Base-by-base conservation (phyloP, 2,888 invertebrate genomes). In the Torymus texanus region DNA sequence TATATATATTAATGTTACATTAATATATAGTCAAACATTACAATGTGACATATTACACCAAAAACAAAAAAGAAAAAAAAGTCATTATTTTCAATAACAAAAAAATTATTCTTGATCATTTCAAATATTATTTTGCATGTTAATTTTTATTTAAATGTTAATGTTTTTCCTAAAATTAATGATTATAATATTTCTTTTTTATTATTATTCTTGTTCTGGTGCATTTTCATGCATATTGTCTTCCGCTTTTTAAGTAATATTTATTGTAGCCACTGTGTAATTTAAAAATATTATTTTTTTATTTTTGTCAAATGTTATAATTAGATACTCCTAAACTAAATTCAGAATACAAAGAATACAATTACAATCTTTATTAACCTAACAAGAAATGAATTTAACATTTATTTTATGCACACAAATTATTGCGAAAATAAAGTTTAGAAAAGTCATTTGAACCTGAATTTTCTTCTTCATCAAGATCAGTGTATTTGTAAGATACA, bases 161-260 rank as follows among this genome's bases (percentile, higher is more conserved):
- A 58, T 18, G n/a, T 62, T 71, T 29, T 14, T 10, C 61, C 14
- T 71, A 11, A 61, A 55, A 68, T 21, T 14, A 55, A n/a, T 53
- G 14, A 51, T 66, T 24, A 11, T 11, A 41, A 51, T 50, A 56
- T 58, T 67, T 72, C 58, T 68, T 65, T 68, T 76, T 72, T 78
- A 18, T 74, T 70, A 24, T 80, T 70, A 78, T 65, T 63, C 14
- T 65, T 72, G 51, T 71, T 16, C 59, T 29, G 66, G 18, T 81
- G 73, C 67, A 67, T 79, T 79, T 76, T 82, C 82, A 82, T 82
- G 82, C 82, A 82, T 82, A 82, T 82, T 81, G 66, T 82, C 80
- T 80, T 76, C 29, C 78, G 81, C 82, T 81, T 78, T 76, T 81
- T 79, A 41, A 80, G 62, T 78, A 74, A 73, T 65, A 8, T 41